Conservation (phyloP, 1,140 invertebrate species). For the Drosophila novamexicana region DNA sequence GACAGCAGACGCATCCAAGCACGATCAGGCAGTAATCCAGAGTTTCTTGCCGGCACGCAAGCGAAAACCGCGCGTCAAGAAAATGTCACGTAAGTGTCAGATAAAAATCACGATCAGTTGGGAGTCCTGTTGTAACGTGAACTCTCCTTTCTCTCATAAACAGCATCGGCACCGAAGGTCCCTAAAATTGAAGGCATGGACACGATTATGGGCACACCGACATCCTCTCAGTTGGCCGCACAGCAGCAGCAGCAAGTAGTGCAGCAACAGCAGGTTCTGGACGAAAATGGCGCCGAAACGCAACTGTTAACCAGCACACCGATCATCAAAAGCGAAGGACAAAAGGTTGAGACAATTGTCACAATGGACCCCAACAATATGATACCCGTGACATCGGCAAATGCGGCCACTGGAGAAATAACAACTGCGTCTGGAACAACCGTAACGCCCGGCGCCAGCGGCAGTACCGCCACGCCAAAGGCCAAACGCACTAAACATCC, state of each 20-base stretch:
- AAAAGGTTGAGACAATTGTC: conserved; percentile 81
- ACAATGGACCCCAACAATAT: conserved; percentile 80
- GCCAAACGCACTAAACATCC: conserved; percentile 74
- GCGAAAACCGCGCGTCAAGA: conserved; percentile 83
- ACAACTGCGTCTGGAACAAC: conserved; percentile 65
- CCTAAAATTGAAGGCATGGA: conserved; percentile 84
- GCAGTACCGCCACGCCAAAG: conserved; percentile 59
- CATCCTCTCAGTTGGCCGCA: conserved; percentile 61
- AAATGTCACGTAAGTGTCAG: conserved; percentile 76
- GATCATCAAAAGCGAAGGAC: conserved; percentile 78
- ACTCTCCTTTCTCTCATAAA: background rate
- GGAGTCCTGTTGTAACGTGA: background rate
- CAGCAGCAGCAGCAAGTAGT: conserved; percentile 49
- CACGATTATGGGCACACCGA: conserved; percentile 76
- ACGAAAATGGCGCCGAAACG: conserved; percentile 74
- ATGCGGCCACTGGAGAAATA: conserved; percentile 71
- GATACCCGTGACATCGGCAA: conserved; percentile 76
- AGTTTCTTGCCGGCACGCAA: conserved; percentile 84
- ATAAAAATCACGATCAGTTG: background rate
- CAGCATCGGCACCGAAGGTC: conserved; percentile 79
- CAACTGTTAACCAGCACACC: conserved; percentile 70
- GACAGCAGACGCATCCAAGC: conserved; percentile 79
- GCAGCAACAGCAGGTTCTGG: conserved; percentile 68
- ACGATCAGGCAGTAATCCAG: conserved; percentile 84
- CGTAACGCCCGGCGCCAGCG: conserved; percentile 50